Percentiles rank a stretch among this genome's conserved stretches.
These are phyloP conservation scores for Hydropotes inermis DNA, from an alignment of 2,113 vertebrate species.

Conservation along the genomic window DNA sequence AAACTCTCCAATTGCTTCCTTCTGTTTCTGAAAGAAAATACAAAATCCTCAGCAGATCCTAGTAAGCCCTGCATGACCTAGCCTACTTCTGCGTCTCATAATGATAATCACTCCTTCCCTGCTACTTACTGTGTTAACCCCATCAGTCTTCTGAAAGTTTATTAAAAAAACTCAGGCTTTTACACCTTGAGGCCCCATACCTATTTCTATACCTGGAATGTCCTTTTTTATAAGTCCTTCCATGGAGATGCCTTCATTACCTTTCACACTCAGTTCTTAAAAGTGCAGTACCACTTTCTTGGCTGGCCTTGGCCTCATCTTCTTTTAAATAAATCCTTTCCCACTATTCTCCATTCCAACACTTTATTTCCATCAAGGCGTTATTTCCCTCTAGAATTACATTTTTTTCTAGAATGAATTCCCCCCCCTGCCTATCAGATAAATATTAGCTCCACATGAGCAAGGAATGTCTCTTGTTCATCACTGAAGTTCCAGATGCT, in stretches of 20 bases:
- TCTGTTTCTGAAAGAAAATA: neutral
- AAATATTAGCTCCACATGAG: neutral
- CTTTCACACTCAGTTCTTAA: neutral
- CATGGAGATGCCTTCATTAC: neutral
- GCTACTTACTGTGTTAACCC: neutral
- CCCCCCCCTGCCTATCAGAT: neutral
- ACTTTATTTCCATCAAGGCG: neutral
- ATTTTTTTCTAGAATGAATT: neutral
- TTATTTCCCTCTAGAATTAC: neutral
- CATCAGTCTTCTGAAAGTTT: neutral
- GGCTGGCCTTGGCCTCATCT: neutral
- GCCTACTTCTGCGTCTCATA: neutral
- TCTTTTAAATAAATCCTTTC: neutral
- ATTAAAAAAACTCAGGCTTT: neutral
- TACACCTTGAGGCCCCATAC: neutral
- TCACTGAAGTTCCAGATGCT: neutral
- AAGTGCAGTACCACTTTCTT: neutral
- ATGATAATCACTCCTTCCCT: neutral
- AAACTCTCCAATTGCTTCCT: neutral
- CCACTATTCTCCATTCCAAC: neutral
- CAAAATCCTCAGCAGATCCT: neutral
- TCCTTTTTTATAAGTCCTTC: slow-evolving; percentile 8
- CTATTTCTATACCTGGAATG: neutral
- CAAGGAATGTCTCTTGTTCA: neutral
- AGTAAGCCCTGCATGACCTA: neutral